Evolutionary conservation across 2,888 invertebrate genomes (phyloP), one percentile per base, ranked within the genome.

Genomic region (Criorhina ranunculi): DNA sequence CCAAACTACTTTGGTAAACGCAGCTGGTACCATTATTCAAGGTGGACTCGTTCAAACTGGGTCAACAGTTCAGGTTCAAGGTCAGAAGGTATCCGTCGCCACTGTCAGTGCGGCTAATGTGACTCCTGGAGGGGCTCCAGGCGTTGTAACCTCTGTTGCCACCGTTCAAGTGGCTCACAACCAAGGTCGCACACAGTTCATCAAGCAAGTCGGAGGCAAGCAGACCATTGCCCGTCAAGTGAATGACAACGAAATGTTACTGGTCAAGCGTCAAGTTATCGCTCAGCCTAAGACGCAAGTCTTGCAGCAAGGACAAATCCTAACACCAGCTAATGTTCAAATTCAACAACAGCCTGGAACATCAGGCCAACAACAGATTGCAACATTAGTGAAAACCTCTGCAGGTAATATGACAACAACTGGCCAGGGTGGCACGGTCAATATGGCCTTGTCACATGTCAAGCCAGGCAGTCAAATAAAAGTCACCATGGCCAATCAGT

Each of bases 401-500:
- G 88, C 89, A 1, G 93, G 94, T 33, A 77, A 81, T 17, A 76
- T 77, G 72, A 77, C 81, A 0, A 72, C 86, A 0, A 88, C 87
- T 9, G 88, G 88, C 0, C 90, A 90, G 24, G 88, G 90, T 5
- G 90, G 90, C 12, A 89, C 90, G 0, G 91, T 91, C 0, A 91
- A 91, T 9, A 91, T 92, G 91, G 89, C 92, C 0, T 51, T 92
- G 51, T 91, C 92, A 0, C 91, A 92, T 78, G 88, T 92, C 1
- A 92, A 92, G 55, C 91, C 92, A 0, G 91, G 91, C 33, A 91
- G 92, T 0, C 92, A 92, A 81, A 91, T 92, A 9, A 92, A 92
- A 86, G 93, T 93, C 0, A 93, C 94, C 19, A 92, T 94, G 62
- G 93, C 94, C 0, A 94, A 94, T 42, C 93, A 94, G 0, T 94